These are phyloP conservation scores for Platorchestia sp. DNA, from an alignment of 1,140 invertebrate species.

Conservation along the genomic window DNA sequence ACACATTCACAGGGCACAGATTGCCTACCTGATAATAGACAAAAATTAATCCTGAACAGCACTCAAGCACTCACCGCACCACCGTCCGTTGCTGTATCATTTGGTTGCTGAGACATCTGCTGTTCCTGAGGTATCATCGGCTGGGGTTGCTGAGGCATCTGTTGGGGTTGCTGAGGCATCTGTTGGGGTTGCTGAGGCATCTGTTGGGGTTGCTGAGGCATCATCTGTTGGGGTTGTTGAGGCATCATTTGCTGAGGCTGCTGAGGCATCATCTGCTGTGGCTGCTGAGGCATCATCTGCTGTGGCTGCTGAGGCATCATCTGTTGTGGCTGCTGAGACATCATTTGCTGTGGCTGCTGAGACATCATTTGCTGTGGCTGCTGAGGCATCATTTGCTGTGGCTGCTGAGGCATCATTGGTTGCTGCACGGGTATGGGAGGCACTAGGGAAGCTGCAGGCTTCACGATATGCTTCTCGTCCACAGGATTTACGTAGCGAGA, in stretches of 20 bases:
- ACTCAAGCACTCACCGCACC: neutral
- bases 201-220: neutral
- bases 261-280: neutral
- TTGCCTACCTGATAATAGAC: neutral
- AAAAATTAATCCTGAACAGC: neutral
- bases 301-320: constrained; percentile 37
- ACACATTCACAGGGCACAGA: neutral
- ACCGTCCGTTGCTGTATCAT: neutral
- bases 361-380: constrained; percentile 16
- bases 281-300: constrained; percentile 20
- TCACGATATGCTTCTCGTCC: neutral
- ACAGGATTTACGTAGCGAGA: constrained; percentile 53
- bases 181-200: neutral
- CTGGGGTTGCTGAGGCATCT: neutral
- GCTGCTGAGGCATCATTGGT: neutral
- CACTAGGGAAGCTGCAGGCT: neutral
- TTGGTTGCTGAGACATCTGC: neutral
- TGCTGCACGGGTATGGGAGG: neutral
- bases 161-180: neutral
- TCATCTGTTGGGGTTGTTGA: neutral
- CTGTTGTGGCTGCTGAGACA: neutral
- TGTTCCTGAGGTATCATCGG: neutral
- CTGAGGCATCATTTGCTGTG: constrained; percentile 27
- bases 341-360: constrained; percentile 20
- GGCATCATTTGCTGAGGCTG: neutral